These are phyloP conservation scores for Phymanthus crucifer DNA, from an alignment of 92 coral and sea anemone genomes.

Conservation along the genomic window DNA sequence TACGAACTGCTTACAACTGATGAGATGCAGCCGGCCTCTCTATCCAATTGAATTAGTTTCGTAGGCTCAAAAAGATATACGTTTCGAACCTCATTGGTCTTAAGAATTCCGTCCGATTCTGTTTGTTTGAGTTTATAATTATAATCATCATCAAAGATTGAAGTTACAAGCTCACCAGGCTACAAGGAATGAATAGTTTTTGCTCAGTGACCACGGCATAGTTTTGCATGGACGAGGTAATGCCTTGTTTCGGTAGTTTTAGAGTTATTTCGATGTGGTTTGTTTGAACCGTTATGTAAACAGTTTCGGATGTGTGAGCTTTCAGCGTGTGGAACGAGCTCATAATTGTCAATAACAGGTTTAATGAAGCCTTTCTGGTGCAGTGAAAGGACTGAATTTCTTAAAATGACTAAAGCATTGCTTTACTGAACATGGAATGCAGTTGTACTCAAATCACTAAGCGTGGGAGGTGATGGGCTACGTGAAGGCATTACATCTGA, in stretches of 20 bases:
- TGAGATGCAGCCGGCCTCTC: neutral
- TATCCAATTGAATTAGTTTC: neutral
- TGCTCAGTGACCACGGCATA: neutral
- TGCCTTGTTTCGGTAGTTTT: neutral
- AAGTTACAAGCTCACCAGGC: conserved; percentile 3
- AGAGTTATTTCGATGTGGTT: neutral
- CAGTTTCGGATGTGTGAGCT: neutral
- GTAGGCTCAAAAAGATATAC: neutral
- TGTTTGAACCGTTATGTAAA: conserved; percentile 1
- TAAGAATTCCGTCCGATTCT: neutral
- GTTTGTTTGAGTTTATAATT: neutral
- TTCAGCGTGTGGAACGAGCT: neutral
- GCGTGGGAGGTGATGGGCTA: conserved; percentile 7
- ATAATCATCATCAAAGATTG: neutral
- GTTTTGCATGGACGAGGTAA: neutral
- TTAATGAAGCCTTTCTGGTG: neutral
- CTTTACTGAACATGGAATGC: conserved; percentile 4
- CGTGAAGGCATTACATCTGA: neutral
- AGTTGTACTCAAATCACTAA: neutral
- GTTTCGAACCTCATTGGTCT: neutral
- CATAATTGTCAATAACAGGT: too few species aligned
- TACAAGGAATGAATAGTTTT: neutral
- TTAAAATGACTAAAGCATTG: neutral
- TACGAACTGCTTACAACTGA: neutral
- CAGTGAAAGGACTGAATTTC: neutral